These are phyloP conservation scores for Subacronicta megacephala DNA, from an alignment of 2,888 invertebrate genomes.

Conservation along the genomic window DNA sequence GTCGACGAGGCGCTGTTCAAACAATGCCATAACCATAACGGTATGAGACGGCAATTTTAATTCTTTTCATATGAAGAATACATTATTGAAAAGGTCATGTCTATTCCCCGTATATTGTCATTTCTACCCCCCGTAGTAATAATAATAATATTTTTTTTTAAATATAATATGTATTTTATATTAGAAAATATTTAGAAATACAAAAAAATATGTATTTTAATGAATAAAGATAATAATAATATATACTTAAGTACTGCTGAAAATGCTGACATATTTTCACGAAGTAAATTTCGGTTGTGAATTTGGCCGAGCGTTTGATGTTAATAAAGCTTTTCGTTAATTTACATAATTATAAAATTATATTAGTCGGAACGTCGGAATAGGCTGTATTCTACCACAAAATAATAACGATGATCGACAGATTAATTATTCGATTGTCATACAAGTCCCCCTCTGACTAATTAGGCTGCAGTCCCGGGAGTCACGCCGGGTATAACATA, in stretches of 20 bases:
- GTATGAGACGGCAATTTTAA: constrained; percentile 76
- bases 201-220: too few species aligned
- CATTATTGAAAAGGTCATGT: constrained; percentile 67
- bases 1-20: constrained; percentile 68
- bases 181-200: too few species aligned
- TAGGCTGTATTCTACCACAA: not conserved
- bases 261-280: constrained; percentile 17
- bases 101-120: too few species aligned
- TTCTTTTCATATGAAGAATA: constrained; percentile 70
- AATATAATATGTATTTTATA: too few species aligned
- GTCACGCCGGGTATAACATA: too few species aligned
- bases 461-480: constrained; percentile 54
- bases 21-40: constrained; percentile 85
- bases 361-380: not conserved
- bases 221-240: too few species aligned
- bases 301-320: not conserved
- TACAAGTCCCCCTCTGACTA: constrained; percentile 42
- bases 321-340: not conserved
- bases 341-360: constrained; percentile 4
- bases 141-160: too few species aligned
- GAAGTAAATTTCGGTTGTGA: constrained; percentile 16
- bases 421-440: constrained; percentile 33
- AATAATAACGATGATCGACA: constrained; percentile 21
- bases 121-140: too few species aligned
- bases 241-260: constrained; percentile 5